Evolutionary conservation across 2,797 vertebrate genomes (phyloP).

Genomic region (Peromyscus melanophrys): DNA sequence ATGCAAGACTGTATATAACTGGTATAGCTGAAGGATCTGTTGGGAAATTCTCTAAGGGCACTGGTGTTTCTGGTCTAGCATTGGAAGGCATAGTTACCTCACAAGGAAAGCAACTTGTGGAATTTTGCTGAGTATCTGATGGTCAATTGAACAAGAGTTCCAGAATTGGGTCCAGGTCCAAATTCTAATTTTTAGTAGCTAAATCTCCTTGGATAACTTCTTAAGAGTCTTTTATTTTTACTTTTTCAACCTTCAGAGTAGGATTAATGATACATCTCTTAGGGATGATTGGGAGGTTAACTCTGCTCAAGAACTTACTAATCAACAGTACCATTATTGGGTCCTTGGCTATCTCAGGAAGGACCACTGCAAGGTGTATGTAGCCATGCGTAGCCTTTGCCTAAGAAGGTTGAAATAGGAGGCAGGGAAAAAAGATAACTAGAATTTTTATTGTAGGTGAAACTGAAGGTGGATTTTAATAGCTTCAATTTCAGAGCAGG

Average conservation of each 20-base stretch:
- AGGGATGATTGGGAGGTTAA: conserved; percentile 32
- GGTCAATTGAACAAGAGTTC: conserved; percentile 3
- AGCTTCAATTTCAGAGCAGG: conserved; percentile 36
- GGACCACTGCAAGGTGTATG: background rate
- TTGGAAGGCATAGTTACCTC: conserved; percentile 11
- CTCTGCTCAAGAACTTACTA: conserved; percentile 43
- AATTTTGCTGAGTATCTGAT: conserved; percentile 11
- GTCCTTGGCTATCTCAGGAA: conserved; percentile 52
- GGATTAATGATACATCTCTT: conserved; percentile 23
- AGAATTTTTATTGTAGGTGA: conserved; percentile 63
- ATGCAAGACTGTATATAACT: background rate
- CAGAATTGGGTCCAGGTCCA: conserved; percentile 36
- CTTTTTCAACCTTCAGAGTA: background rate
- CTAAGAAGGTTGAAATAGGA: conserved; percentile 52
- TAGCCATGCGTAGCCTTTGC: conserved; percentile 7
- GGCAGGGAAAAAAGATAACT: conserved; percentile 12
- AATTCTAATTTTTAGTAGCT: background rate
- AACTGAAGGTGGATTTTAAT: conserved; percentile 70
- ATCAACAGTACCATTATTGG: background rate
- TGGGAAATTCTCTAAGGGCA: background rate
- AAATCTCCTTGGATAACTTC: conserved; percentile 31
- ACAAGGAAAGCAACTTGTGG: background rate
- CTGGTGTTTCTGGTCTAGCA: conserved; percentile 26
- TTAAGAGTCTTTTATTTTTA: background rate
- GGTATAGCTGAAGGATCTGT: conserved; percentile 7